phyloP scores from a whole-genome alignment of 2,113 vertebrate genomes.

The Cavia aperea region DNA sequence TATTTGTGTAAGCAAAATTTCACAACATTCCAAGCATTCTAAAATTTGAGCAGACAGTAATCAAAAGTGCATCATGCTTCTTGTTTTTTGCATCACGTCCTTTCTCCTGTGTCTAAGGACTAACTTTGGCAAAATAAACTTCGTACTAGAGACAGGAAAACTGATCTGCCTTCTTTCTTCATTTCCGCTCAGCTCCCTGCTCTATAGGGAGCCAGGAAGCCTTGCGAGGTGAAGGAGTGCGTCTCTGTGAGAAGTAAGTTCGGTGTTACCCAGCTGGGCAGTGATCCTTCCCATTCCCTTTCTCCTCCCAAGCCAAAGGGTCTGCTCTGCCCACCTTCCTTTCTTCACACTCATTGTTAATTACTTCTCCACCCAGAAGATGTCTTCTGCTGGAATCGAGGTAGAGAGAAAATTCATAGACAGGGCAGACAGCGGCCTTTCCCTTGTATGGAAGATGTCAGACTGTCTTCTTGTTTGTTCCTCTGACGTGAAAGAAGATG shows the following conservation, averaged over 20 bases:
- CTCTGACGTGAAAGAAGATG: neutral
- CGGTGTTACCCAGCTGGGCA: neutral
- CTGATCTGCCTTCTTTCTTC: neutral
- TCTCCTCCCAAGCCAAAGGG: neutral
- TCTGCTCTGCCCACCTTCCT: neutral
- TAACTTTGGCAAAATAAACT: neutral
- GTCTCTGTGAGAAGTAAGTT: neutral
- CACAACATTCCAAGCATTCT: neutral
- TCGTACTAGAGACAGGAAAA: neutral
- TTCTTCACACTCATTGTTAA: neutral
- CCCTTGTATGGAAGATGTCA: neutral
- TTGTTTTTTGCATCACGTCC: neutral
- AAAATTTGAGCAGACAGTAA: neutral
- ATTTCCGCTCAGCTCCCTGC: neutral
- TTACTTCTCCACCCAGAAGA: neutral
- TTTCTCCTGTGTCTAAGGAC: neutral
- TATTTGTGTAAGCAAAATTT: neutral
- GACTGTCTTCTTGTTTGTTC: neutral
- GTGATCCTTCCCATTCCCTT: neutral
- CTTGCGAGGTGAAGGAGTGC: no score
- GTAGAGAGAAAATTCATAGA: neutral
- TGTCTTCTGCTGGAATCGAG: neutral
- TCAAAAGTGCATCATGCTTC: neutral
- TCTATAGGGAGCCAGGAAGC: neutral
- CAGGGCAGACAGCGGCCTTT: no score